A percentile compares a stretch with the other conserved stretches of the same genome.
Conservation (phyloP, 2,888 invertebrate species). For the Entomobrya multifasciata region DNA sequence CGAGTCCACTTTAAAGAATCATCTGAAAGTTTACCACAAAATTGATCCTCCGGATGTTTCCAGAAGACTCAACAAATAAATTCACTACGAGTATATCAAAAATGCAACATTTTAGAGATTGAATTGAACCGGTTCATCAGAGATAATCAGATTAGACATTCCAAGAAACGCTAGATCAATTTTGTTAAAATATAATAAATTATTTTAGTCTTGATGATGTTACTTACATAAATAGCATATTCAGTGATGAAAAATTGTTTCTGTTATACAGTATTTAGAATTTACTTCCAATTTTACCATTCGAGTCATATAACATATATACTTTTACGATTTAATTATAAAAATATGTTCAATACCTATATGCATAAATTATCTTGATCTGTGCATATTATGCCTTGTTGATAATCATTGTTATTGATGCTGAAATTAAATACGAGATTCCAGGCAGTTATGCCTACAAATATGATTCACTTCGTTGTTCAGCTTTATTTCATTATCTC, state of each 20-base stretch:
- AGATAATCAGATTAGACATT: background rate
- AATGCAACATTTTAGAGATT: background rate
- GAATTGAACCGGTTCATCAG: background rate
- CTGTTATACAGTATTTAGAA: constrained; percentile 7
- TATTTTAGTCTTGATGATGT: constrained; percentile 33
- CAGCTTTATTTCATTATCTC: constrained; percentile 39
- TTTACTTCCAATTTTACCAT: constrained; percentile 36
- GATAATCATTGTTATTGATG: constrained; percentile 38
- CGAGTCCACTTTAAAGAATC: constrained; percentile 79
- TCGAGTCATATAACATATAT: constrained; percentile 20
- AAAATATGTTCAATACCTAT: background rate
- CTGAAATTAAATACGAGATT: constrained; percentile 41
- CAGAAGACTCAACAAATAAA: constrained; percentile 58
- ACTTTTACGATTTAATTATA: constrained; percentile 20
- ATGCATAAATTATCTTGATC: constrained; percentile 19
- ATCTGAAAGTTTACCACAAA: constrained; percentile 79
- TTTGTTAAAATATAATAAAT: background rate
- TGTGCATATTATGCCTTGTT: constrained; percentile 11
- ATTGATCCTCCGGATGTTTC: constrained; percentile 75
- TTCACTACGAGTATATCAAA: background rate
- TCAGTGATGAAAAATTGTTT: background rate
- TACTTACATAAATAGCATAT: background rate
- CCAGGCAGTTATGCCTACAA: background rate
- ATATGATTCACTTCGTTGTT: constrained; percentile 28
- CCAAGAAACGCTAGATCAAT: background rate